These are phyloP conservation scores for Dryobotodes eremita DNA, from an alignment of 2,888 invertebrate species.

Conservation along the genomic window DNA sequence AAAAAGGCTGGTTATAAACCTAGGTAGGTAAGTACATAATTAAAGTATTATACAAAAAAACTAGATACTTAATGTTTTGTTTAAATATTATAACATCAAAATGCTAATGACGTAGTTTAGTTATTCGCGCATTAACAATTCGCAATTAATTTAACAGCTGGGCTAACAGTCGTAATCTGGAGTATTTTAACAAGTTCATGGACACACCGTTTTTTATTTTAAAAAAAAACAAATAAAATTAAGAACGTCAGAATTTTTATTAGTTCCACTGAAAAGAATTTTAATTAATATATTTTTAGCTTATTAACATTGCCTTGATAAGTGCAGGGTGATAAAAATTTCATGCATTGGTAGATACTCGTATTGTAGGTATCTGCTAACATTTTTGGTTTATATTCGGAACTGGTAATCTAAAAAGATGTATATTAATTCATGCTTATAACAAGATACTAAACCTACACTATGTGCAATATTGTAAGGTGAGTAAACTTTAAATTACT, in stretches of 20 bases:
- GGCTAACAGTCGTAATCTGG: constrained; percentile 46
- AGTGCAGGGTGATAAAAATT: constrained; percentile 34
- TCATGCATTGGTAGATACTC: constrained; percentile 36
- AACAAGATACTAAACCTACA: not conserved
- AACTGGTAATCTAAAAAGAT: not conserved
- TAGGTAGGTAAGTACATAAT: not conserved
- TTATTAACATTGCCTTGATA: constrained; percentile 61
- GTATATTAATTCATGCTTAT: too few relatives aligned
- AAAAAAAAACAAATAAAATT: constrained; percentile 12
- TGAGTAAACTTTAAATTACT: not conserved
- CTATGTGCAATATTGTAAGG: not conserved
- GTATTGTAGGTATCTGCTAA: not conserved
- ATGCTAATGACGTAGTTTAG: constrained; percentile 31
- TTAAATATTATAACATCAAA: not conserved
- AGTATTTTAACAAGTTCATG: constrained; percentile 50
- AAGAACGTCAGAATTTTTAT: constrained; percentile 59
- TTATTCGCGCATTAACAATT: constrained; percentile 40
- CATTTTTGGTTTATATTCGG: not conserved
- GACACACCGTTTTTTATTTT: constrained; percentile 2
- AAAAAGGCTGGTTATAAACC: not conserved
- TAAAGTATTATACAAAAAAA: not conserved
- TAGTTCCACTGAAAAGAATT: constrained; percentile 56
- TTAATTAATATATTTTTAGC: constrained; percentile 60
- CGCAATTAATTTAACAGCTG: constrained; percentile 46
- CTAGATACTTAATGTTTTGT: not conserved